phyloP scores from a whole-genome alignment of 2,797 vertebrate genomes.

The Lacerta viridis region DNA sequence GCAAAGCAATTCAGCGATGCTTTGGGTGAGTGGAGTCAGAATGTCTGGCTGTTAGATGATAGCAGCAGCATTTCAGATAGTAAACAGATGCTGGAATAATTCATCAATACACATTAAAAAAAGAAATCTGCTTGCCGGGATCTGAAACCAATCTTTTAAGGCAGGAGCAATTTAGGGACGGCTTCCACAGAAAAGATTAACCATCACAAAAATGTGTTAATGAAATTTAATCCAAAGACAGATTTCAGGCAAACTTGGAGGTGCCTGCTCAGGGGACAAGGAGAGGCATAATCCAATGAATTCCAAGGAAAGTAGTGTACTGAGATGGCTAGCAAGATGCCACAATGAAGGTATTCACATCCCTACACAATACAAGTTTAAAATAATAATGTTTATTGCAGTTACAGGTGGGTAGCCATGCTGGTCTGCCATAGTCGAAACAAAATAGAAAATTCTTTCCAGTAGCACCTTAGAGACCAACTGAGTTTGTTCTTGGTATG shows the following conservation, averaged over 20 bases:
- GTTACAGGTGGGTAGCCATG: no score
- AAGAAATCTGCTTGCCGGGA: conserved; percentile 60
- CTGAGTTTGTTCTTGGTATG: no score
- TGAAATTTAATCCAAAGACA: background rate
- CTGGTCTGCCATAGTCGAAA: no score
- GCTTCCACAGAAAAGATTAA: conserved; percentile 4
- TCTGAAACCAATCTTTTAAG: conserved; percentile 67
- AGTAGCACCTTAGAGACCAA: no score
- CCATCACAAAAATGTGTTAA: background rate
- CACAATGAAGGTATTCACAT: background rate
- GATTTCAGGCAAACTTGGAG: background rate
- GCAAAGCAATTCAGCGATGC: conserved; percentile 66
- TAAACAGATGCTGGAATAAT: conserved; percentile 76
- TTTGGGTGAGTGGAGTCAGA: conserved; percentile 73
- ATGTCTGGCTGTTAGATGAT: conserved; percentile 74
- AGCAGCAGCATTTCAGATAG: conserved; percentile 71
- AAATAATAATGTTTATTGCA: no score
- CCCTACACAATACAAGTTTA: background rate
- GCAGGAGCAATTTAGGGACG: conserved; percentile 58
- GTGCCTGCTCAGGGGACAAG: background rate
- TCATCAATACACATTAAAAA: conserved; percentile 71
- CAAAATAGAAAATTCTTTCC: no score
- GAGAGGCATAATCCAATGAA: no score
- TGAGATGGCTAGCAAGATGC: background rate
- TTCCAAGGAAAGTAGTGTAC: background rate